These are phyloP conservation scores for Chunga burmeisteri DNA, from an alignment of 2,113 vertebrate species.

Conservation along the genomic window DNA sequence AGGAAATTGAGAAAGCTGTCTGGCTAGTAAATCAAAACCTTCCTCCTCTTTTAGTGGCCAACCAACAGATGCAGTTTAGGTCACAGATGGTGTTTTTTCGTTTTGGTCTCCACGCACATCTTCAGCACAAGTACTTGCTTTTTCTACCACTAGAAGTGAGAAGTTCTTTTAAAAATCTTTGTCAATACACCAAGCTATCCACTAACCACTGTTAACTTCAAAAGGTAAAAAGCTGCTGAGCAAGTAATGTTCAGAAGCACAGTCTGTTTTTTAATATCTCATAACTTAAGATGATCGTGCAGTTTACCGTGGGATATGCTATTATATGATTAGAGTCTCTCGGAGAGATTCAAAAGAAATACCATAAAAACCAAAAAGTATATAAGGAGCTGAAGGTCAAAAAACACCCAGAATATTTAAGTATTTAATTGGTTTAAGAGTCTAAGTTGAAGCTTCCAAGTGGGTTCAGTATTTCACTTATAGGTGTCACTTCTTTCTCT, in stretches of 20 bases:
- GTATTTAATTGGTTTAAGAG: neutral
- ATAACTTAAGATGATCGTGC: neutral
- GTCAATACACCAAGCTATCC: neutral
- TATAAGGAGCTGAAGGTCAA: neutral
- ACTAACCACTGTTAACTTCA: neutral
- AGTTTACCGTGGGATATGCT: neutral
- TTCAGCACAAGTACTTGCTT: constrained; percentile 25
- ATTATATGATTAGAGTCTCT: neutral
- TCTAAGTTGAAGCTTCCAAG: neutral
- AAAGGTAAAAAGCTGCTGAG: neutral
- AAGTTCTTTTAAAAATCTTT: neutral
- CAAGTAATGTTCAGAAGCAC: neutral
- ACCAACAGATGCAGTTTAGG: constrained; percentile 58
- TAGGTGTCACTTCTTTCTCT: neutral
- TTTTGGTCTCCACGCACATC: constrained; percentile 10
- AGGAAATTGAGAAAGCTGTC: constrained; percentile 73
- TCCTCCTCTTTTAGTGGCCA: constrained; percentile 58
- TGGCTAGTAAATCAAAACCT: constrained; percentile 70
- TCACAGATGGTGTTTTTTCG: constrained; percentile 51
- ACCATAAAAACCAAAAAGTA: neutral
- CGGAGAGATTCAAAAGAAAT: neutral
- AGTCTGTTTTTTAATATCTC: neutral
- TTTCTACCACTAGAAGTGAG: neutral
- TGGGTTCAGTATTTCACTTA: neutral
- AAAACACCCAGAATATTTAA: neutral